Conservation (phyloP, 2,888 invertebrate genomes). For the Clistopyga incitator region DNA sequence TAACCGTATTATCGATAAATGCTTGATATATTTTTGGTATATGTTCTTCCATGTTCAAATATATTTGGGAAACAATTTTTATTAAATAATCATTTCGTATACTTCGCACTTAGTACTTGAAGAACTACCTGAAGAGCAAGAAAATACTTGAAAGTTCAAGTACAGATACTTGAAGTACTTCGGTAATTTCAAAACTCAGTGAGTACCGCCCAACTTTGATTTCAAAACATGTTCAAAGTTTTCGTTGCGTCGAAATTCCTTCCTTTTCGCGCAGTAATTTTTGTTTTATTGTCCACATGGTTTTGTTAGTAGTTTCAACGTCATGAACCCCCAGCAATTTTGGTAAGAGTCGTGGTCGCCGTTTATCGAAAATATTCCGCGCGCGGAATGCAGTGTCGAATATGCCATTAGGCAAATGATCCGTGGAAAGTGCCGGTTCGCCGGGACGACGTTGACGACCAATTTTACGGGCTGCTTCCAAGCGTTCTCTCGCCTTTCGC, state of each 20-base stretch:
- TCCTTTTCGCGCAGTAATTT: background rate
- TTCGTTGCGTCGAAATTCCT: background rate
- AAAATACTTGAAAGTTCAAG: too few species aligned
- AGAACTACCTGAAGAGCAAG: too few species aligned
- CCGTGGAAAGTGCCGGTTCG: constrained; percentile 78
- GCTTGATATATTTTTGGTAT: too few species aligned
- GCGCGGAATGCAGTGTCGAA: constrained; percentile 76
- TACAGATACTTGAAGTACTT: too few species aligned
- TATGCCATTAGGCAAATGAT: constrained; percentile 80
- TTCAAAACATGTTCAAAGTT: background rate
- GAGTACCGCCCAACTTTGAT: background rate
- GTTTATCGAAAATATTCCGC: constrained; percentile 76
- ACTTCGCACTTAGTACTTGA: too few species aligned
- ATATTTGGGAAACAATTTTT: too few species aligned
- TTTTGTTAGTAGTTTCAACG: background rate
- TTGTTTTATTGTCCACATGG: background rate
- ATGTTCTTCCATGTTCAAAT: too few species aligned
- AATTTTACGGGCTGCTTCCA: constrained; percentile 72
- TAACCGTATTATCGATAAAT: background rate
- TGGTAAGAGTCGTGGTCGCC: constrained; percentile 56
- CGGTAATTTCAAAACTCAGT: too few species aligned
- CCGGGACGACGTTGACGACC: constrained; percentile 58
- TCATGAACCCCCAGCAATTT: constrained; percentile 26
- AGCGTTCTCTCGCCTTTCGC: constrained; percentile 24
- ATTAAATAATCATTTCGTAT: too few species aligned